Evolutionary conservation across 2,113 vertebrate genomes (phyloP), one percentile per base, ranked within the genome.

Genomic region (Engystomops pustulosus): DNA sequence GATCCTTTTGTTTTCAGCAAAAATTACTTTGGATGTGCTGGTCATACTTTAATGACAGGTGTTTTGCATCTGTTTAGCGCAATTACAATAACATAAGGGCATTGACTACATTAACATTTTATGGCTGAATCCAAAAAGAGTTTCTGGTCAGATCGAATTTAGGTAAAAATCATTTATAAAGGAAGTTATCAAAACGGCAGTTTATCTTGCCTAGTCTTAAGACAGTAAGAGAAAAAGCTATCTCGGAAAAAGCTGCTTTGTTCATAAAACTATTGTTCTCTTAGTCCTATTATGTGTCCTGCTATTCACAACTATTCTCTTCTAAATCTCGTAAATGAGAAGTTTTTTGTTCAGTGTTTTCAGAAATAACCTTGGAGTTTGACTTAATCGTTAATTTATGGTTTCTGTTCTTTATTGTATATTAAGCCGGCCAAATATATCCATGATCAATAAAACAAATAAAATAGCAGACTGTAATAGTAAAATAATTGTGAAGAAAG

Each of bases 91-190:
- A 81, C 34, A n/a, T 38, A 72, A 47, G 20, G 27, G 10, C 30
- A 47, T 51, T 49, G 79, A 80, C 27, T 58, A 30, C 25, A 82
- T 82, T 82, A 82, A 58, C 69, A 82, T 82, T 82, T 81, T 25
- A 25, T 45, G 14, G 72, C 27, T 65, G 36, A 70, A 51, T 55
- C 32, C 51, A 9, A 38, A 71, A 41, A 30, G 12, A 34, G n/a
- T n/a, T 51, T 80, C 41, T 38, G 20, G 30, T 30, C 20, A 80
- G 30, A 80, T 30, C 11, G 69, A 53, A 69, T 53, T 53, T 38
- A 25, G 20, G 36, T 41, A 69, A 69, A 68, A 67, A 44, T 23
- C 49, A 34, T 77, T 80, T 80, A 44, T 68, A 30, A 32, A 45
- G 41, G 25, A 80, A 51, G n/a, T 55, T 30, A 53, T 71, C 71